Evolutionary conservation across 2,797 vertebrate genomes (phyloP).

Genomic region (Danionella dracula): DNA sequence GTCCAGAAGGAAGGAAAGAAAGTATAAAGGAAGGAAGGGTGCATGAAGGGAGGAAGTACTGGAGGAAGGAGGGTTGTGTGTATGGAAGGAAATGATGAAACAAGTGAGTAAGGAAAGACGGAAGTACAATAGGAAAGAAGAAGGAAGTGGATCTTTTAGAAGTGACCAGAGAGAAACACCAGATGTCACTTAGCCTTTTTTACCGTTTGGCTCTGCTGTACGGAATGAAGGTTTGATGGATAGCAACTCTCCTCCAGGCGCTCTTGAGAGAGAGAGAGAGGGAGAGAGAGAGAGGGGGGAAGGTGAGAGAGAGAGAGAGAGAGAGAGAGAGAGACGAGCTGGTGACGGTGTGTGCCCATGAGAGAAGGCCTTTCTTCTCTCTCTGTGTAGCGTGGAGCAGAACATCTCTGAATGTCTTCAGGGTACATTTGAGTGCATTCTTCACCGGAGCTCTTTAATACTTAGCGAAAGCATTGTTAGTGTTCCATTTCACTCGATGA

Average conservation of each 20-base stretch:
- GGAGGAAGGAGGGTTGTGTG: too few relatives aligned
- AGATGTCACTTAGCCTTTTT: constrained; percentile 62
- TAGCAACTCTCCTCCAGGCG: constrained; percentile 49
- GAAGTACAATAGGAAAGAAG: too few relatives aligned
- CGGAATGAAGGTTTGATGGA: constrained; percentile 65
- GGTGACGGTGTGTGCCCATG: constrained; percentile 20
- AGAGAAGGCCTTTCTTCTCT: constrained; percentile 17
- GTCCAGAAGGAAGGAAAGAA: too few relatives aligned
- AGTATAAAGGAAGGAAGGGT: too few relatives aligned
- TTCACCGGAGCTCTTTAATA: neutral
- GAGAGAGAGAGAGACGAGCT: neutral
- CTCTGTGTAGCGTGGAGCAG: constrained; percentile 11
- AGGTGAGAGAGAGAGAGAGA: constrained; percentile 15
- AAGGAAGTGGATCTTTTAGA: too few relatives aligned
- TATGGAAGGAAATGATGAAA: too few relatives aligned
- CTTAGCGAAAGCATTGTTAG: neutral
- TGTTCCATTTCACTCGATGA: neutral
- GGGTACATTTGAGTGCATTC: neutral
- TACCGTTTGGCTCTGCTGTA: constrained; percentile 43
- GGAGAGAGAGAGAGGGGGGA: too few relatives aligned
- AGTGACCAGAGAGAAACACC: constrained; percentile 60
- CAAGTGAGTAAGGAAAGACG: too few relatives aligned
- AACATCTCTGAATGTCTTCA: neutral
- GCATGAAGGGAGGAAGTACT: too few relatives aligned
- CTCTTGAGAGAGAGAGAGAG: neutral